A percentile compares a stretch with the other conserved stretches of the same genome.
Conservation (phyloP, 2,797 vertebrate genomes). For the Takifugu rubripes region DNA sequence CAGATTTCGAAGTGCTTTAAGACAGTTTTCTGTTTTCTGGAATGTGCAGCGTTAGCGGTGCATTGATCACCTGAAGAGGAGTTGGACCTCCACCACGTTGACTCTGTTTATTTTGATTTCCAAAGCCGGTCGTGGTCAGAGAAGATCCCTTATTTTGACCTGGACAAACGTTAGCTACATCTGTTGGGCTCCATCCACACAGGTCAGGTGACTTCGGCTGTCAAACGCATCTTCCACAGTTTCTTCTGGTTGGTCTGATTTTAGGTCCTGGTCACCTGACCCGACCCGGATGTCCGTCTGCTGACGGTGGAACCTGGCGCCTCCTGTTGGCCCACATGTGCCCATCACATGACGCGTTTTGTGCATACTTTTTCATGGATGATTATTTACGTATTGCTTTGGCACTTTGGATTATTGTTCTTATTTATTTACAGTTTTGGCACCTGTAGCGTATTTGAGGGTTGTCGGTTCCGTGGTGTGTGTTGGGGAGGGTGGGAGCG, state of each 20-base stretch:
- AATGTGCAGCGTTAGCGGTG: slow-evolving; percentile 49
- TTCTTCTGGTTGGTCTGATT: neutral
- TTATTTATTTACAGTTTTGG: slow-evolving; percentile 50
- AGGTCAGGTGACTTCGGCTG: neutral
- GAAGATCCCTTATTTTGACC: too few species aligned
- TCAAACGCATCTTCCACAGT: neutral
- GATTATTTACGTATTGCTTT: slow-evolving; percentile 42
- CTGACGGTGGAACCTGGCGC: slow-evolving; percentile 30
- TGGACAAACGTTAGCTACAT: too few species aligned
- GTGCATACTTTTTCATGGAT: slow-evolving; percentile 26
- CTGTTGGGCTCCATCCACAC: neutral
- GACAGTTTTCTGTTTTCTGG: slow-evolving; percentile 34
- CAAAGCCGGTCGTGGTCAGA: too few species aligned
- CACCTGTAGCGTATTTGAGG: slow-evolving; percentile 48
- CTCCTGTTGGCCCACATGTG: slow-evolving; percentile 45
- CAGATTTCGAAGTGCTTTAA: slow-evolving; percentile 56
- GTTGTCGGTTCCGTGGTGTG: slow-evolving; percentile 42
- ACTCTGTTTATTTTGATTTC: neutral
- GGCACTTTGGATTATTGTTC: slow-evolving; percentile 48
- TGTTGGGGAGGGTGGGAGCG: slow-evolving; percentile 10
- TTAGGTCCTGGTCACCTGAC: slow-evolving; percentile 26
- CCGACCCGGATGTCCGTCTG: slow-evolving; percentile 15
- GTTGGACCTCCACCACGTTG: slow-evolving; percentile 21
- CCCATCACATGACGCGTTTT: slow-evolving; percentile 13
- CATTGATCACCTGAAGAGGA: slow-evolving; percentile 12